Evolutionary conservation across 1,140 invertebrate species (phyloP).

Genomic region (Gonioctena quinquepunctata): DNA sequence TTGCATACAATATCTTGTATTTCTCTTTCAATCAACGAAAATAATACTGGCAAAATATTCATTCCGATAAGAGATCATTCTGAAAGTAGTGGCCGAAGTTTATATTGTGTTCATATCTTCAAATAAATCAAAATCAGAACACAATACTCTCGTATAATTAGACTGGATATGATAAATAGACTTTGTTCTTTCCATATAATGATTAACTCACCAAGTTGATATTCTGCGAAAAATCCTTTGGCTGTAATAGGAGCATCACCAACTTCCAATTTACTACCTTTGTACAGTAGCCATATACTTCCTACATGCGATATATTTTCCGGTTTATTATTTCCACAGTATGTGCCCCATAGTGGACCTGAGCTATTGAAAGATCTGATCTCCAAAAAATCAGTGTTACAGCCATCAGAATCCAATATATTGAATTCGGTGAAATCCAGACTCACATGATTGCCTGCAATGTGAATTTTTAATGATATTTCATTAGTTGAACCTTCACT

Average conservation of each 20-base stretch:
- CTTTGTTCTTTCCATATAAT: too few species aligned
- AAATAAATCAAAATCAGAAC: too few species aligned
- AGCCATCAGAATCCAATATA: conserved; percentile 72
- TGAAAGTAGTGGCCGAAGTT: too few species aligned
- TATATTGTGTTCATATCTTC: too few species aligned
- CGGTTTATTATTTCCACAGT: conserved; percentile 70
- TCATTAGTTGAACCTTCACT: too few species aligned
- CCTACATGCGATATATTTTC: conserved; percentile 60
- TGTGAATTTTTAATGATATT: too few species aligned
- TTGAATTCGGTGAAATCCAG: conserved; percentile 71
- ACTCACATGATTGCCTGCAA: conserved; percentile 67
- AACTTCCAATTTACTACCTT: conserved; percentile 57
- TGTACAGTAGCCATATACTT: conserved; percentile 82
- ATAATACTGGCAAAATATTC: too few species aligned
- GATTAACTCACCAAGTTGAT: conserved; percentile 68
- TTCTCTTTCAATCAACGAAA: too few species aligned
- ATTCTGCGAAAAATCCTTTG: conserved; percentile 78
- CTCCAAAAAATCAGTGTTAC: conserved; percentile 85
- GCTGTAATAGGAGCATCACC: conserved; percentile 63
- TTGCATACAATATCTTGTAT: too few species aligned
- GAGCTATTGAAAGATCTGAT: conserved; percentile 66
- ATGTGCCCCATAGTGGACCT: conserved; percentile 70
- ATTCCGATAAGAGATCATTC: too few species aligned
- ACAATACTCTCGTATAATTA: too few species aligned
- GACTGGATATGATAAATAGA: too few species aligned